Percentiles rank a stretch among this genome's conserved stretches.
phyloP scores from a whole-genome alignment of 2,113 vertebrate genomes.

The Cryptoleucopteryx plumbea region DNA sequence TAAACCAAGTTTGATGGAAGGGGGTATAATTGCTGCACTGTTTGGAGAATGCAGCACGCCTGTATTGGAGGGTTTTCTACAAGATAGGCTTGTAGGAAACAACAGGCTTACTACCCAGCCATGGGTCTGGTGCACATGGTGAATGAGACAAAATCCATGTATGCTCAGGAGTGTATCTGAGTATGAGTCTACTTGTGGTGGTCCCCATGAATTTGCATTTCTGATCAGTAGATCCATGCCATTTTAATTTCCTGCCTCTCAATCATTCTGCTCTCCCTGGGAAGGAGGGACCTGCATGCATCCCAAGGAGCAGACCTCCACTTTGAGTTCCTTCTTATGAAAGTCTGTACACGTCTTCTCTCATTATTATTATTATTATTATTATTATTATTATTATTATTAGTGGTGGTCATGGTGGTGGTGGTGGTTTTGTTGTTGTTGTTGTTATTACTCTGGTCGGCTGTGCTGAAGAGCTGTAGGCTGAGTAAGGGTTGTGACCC shows the following conservation, averaged over 20 bases:
- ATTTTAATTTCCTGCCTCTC: background rate
- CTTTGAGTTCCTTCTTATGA: background rate
- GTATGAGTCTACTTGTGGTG: background rate
- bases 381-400: background rate
- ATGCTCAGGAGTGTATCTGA: background rate
- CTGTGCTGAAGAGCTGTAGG: background rate
- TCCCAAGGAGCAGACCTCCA: background rate
- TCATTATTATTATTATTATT: background rate
- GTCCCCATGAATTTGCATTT: background rate
- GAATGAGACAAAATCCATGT: background rate
- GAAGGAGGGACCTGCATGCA: background rate
- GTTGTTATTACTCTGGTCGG: background rate
- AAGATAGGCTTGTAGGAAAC: background rate
- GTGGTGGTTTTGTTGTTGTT: no score
- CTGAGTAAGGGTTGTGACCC: background rate
- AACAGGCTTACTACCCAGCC: background rate
- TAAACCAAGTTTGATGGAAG: background rate
- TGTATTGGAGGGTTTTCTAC: background rate
- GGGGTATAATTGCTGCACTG: background rate
- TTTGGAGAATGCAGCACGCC: background rate
- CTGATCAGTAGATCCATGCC: background rate
- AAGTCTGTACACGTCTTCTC: background rate
- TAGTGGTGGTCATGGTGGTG: no score
- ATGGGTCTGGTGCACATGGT: fast-evolving
- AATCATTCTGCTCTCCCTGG: background rate